A percentile compares a stretch with the other conserved stretches of the same genome.
Conservation (phyloP, 2,888 invertebrate species). For the Scaeva pyrastri region DNA sequence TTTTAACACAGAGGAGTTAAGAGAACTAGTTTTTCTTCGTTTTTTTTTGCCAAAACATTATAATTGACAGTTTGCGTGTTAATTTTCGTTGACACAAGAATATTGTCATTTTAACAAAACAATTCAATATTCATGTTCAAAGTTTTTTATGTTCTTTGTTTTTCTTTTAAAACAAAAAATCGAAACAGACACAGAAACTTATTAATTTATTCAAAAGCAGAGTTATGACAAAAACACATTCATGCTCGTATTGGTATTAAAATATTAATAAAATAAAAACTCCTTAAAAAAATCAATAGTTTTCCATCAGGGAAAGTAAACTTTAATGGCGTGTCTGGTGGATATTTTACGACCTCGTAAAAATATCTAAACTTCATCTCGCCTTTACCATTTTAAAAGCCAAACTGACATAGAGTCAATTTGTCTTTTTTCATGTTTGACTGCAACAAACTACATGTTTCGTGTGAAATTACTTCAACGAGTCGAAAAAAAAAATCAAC, state of each 20-base stretch:
- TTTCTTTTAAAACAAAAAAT: neutral
- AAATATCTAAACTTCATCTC: constrained; percentile 48
- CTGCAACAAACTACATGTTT: constrained; percentile 52
- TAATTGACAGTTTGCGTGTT: constrained; percentile 64
- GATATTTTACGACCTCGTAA: constrained; percentile 73
- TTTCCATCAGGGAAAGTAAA: constrained; percentile 75
- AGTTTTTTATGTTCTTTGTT: neutral
- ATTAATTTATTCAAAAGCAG: constrained; percentile 58
- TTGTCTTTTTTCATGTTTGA: constrained; percentile 60
- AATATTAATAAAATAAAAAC: constrained; percentile 11
- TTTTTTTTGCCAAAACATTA: constrained; percentile 24
- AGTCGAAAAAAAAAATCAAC: neutral
- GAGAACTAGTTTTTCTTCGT: neutral
- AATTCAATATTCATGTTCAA: constrained; percentile 16
- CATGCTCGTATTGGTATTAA: constrained; percentile 15
- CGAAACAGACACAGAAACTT: neutral
- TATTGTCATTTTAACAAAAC: constrained; percentile 22
- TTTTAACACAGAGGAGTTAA: neutral
- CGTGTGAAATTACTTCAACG: neutral
- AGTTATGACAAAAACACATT: constrained; percentile 18
- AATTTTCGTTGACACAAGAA: constrained; percentile 2
- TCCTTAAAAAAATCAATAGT: constrained; percentile 71
- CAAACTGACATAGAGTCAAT: constrained; percentile 54
- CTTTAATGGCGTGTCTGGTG: constrained; percentile 73
- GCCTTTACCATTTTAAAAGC: constrained; percentile 21